Base-by-base conservation (phyloP, 2,888 invertebrate species). In the Tetranychus piercei region DNA sequence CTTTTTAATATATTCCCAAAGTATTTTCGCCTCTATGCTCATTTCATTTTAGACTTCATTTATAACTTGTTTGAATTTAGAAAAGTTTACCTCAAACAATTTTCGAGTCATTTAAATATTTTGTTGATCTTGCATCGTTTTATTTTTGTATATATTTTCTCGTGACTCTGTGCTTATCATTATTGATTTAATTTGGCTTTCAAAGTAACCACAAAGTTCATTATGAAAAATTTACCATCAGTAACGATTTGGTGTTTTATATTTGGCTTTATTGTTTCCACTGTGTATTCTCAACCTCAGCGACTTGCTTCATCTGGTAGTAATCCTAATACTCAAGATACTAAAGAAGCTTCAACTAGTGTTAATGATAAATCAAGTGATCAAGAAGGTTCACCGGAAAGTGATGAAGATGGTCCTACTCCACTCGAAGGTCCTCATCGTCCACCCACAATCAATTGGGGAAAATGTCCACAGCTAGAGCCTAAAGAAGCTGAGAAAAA, bases 361-460 rank as follows among this genome's bases (percentile, higher is more conserved):
- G 55, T 55, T 9, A 55, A 55, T 6, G 55, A 55, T 55, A 15
- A 9, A 15, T 55, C 55, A 55, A 15, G 55, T 55, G 55, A 55
- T 9, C 11, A 55, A 55, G 55, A 15, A 6, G 55, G 55, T 7
- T 55, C 55, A 55, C 2, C 11, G 9, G 55, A 55, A 55, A 15
- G 55, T 55, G 55, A 55, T 85, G 86, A 90, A 43, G 92, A 83
- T 71, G 83, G 90, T 80, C 83, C 93, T 76, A 88, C 90, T 81
- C 89, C 90, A 45, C 76, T 82, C 76, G 79, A 80, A 74, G 76
- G 78, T 69, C 75, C 55, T 6, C 55, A 77, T 20, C 64, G 65
- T 55, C 34, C 43, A 44, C 73, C 73, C 18, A 20, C 18, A 1
- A 73, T 75, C 23, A 75, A 73, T 23, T 75, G 75, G 75, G 71